Percentiles rank a stretch among this genome's conserved stretches.
Conservation (phyloP, 1,140 invertebrate species). For the Sarcophaga bullata region DNA sequence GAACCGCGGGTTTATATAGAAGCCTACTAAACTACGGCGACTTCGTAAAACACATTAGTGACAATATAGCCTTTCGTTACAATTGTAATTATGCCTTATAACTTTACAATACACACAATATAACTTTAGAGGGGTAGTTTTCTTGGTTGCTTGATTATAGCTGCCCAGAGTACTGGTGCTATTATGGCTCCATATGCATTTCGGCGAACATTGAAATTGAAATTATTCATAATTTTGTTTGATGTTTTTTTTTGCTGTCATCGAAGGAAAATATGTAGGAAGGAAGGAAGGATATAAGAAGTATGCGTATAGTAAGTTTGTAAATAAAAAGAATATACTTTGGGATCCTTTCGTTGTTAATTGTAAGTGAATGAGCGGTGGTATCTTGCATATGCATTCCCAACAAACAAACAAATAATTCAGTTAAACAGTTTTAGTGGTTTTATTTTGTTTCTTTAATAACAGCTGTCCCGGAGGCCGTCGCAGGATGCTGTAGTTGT, state of each 20-base stretch:
- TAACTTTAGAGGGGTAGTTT: neutral
- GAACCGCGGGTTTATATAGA: too few species aligned
- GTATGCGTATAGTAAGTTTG: neutral
- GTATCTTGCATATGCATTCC: conserved; percentile 29
- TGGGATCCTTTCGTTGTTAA: neutral
- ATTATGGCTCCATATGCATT: conserved; percentile 13
- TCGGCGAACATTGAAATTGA: conserved; percentile 1
- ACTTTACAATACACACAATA: neutral
- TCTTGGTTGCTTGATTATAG: neutral
- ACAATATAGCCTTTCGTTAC: neutral
- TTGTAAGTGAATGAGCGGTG: neutral
- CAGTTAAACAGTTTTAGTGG: conserved; percentile 5
- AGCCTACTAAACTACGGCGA: too few species aligned
- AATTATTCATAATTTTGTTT: conserved; percentile 22
- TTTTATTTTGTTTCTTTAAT: neutral
- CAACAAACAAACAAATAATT: conserved; percentile 10
- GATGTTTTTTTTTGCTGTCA: neutral
- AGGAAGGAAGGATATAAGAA: neutral
- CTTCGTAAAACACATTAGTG: too few species aligned
- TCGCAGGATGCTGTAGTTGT: conserved; percentile 32
- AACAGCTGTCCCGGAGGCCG: conserved; percentile 36
- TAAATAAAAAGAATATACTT: neutral
- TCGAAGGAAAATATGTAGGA: too few species aligned
- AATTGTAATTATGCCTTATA: neutral
- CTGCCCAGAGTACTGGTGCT: neutral